These are phyloP conservation scores for Caenorhabditis afra DNA, from an alignment of 2,888 invertebrate species.

Conservation along the genomic window DNA sequence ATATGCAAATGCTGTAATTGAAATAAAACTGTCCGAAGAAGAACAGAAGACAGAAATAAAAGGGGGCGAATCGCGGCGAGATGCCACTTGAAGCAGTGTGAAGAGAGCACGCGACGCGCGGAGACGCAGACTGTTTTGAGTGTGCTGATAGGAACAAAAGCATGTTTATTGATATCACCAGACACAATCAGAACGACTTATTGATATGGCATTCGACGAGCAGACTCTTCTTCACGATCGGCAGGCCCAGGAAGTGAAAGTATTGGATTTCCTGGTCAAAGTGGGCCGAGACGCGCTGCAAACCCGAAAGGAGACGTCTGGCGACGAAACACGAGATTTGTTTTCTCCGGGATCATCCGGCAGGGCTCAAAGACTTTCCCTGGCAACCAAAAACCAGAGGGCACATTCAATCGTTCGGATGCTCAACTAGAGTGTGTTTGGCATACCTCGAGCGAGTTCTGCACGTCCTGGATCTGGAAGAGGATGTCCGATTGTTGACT, in stretches of 20 bases:
- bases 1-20: slow-evolving; percentile 43
- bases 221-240: slow-evolving; percentile 49
- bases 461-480: slow-evolving; percentile 47
- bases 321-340: slow-evolving; percentile 4
- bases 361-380: too few species aligned
- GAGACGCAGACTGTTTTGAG: slow-evolving; percentile 25
- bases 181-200: slow-evolving; percentile 18
- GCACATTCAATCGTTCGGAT: not conserved
- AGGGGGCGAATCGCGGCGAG: slow-evolving; percentile 12
- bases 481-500: slow-evolving; percentile 43
- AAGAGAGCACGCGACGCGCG: slow-evolving; percentile 4
- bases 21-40: slow-evolving; percentile 17
- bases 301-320: slow-evolving; percentile 26
- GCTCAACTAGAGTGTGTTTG: not conserved
- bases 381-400: too few species aligned
- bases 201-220: slow-evolving; percentile 57
- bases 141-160: slow-evolving; percentile 22
- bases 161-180: slow-evolving; percentile 19
- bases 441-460: slow-evolving; percentile 30
- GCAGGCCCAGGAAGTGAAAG: slow-evolving; percentile 45
- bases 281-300: slow-evolving; percentile 48
- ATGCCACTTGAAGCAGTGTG: slow-evolving; percentile 20
- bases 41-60: not conserved
- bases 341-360: not conserved
- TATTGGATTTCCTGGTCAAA: slow-evolving; percentile 58